Conservation (phyloP, 2,888 invertebrate species). For the Meta bourneti region DNA sequence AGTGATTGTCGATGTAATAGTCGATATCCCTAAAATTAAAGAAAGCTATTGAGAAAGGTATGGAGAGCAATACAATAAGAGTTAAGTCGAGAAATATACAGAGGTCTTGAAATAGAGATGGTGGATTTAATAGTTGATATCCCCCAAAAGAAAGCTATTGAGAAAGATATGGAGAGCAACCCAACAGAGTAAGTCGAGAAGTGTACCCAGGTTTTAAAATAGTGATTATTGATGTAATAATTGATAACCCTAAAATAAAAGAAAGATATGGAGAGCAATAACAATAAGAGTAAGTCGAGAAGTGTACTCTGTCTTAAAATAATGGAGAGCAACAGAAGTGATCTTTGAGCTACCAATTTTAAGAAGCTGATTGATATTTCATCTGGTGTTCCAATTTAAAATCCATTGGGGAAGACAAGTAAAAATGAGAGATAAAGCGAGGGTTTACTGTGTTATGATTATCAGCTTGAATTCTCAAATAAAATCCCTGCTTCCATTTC, state of each 20-base stretch:
- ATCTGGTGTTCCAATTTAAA: too few species aligned
- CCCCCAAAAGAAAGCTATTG: not conserved
- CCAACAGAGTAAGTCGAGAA: conserved; percentile 49
- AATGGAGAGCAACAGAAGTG: too few species aligned
- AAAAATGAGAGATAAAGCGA: too few species aligned
- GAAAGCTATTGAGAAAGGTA: not conserved
- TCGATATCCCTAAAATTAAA: conserved; percentile 26
- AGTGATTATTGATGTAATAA: conserved; percentile 37
- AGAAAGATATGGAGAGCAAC: not conserved
- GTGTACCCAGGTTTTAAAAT: conserved; percentile 61
- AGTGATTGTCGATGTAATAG: conserved; percentile 37
- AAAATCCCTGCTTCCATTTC: too few species aligned
- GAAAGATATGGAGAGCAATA: too few species aligned
- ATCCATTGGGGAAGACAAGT: too few species aligned
- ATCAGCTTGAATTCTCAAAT: too few species aligned
- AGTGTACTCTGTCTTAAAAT: conserved; percentile 53
- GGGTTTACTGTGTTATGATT: too few species aligned
- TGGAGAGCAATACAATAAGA: too few species aligned
- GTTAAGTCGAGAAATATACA: conserved; percentile 9
- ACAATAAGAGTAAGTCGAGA: too few species aligned
- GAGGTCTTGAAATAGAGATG: conserved; percentile 50
- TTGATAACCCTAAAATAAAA: conserved; percentile 25
- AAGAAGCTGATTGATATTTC: too few species aligned
- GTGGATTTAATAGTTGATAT: conserved; percentile 33
- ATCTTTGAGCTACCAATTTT: too few species aligned